Conservation (phyloP, 2,888 invertebrate species). For the Stenichneumon culpator region DNA sequence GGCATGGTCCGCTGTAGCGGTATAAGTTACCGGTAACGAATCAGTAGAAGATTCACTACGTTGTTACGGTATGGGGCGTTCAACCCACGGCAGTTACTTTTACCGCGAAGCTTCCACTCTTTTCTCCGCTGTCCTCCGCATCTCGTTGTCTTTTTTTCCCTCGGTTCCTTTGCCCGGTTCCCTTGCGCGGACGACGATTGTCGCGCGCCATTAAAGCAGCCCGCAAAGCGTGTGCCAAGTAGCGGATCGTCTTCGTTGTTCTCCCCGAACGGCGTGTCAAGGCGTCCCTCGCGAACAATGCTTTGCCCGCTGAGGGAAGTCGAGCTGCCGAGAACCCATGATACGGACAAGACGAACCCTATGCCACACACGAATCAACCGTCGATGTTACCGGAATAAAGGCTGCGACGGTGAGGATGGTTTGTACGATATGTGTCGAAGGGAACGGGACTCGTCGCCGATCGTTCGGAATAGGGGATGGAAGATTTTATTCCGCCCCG, state of each 20-base stretch:
- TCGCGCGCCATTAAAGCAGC: constrained; percentile 58
- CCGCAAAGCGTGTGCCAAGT: constrained; percentile 63
- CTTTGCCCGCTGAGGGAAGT: constrained; percentile 68
- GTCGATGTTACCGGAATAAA: constrained; percentile 29
- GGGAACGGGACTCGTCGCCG: constrained; percentile 39
- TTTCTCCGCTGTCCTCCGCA: constrained; percentile 1
- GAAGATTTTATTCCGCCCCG: constrained; percentile 82
- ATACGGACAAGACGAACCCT: constrained; percentile 9
- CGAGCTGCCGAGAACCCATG: background rate
- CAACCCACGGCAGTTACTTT: constrained; percentile 50
- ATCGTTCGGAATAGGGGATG: constrained; percentile 40
- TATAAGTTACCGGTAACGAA: constrained; percentile 21
- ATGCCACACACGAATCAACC: constrained; percentile 46
- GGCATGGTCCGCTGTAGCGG: constrained; percentile 30
- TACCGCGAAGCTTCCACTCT: constrained; percentile 54
- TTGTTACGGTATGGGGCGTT: constrained; percentile 36
- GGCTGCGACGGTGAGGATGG: constrained; percentile 23
- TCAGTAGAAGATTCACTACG: constrained; percentile 31
- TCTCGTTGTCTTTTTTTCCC: background rate
- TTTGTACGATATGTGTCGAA: constrained; percentile 35
- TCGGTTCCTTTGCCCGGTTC: constrained; percentile 23
- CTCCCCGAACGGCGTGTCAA: constrained; percentile 69
- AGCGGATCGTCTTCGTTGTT: constrained; percentile 34
- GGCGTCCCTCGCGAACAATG: constrained; percentile 80
- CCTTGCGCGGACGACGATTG: constrained; percentile 38